Conservation (phyloP, 1,140 invertebrate genomes). For the Sinonovacula constricta region DNA sequence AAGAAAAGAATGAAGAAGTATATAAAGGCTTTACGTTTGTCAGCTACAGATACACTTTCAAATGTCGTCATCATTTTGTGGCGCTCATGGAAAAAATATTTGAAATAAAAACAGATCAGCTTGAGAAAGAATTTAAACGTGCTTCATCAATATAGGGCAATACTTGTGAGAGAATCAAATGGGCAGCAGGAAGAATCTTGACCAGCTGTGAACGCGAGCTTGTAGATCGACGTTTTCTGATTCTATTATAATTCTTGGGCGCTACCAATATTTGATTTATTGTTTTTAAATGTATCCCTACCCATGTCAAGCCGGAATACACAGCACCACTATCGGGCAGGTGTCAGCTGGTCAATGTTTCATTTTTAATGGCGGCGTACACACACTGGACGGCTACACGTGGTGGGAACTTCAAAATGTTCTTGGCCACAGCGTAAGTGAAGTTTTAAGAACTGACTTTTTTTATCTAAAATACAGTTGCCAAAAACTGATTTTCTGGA, state of each 20-base stretch:
- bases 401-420: conserved; percentile 63
- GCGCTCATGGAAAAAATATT: no score
- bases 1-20: no score
- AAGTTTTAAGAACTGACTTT: no score
- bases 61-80: no score
- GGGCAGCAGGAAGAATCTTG: not conserved
- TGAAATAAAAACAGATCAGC: no score
- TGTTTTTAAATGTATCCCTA: no score
- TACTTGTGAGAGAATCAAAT: not conserved
- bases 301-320: conserved; percentile 60
- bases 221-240: not conserved
- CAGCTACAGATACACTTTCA: no score
- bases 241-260: not conserved
- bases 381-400: conserved; percentile 54
- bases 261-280: not conserved
- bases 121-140: no score
- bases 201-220: not conserved
- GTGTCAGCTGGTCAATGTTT: conserved; percentile 54
- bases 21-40: no score
- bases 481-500: no score
- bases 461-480: no score
- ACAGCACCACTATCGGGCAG: conserved; percentile 41
- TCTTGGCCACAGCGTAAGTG: conserved; percentile 38
- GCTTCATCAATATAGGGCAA: not conserved
- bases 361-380: conserved; percentile 59